These are phyloP conservation scores for Sialis fuliginosa DNA, from an alignment of 2,888 invertebrate genomes.

Conservation along the genomic window DNA sequence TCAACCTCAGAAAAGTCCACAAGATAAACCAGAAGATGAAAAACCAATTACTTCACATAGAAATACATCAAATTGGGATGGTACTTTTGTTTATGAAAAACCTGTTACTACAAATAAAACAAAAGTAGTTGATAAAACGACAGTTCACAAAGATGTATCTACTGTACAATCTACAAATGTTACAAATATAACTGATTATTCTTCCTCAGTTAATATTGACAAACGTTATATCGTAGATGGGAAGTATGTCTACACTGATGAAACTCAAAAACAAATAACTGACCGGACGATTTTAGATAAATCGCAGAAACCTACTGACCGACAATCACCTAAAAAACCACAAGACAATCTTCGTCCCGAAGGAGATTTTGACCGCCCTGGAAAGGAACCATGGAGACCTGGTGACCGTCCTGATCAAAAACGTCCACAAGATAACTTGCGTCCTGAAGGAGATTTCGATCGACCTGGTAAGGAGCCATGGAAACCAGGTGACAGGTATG, in stretches of 20 bases:
- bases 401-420: conserved; percentile 26
- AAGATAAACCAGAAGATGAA: background rate
- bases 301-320: conserved; percentile 36
- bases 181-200: background rate
- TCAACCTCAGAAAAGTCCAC: background rate
- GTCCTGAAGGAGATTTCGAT: conserved; percentile 31
- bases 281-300: conserved; percentile 31
- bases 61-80: conserved; percentile 11
- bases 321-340: conserved; percentile 20
- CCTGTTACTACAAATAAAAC: conserved; percentile 8
- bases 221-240: background rate
- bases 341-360: conserved; percentile 31
- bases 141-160: background rate
- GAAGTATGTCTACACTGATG: background rate
- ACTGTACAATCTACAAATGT: background rate
- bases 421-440: conserved; percentile 28
- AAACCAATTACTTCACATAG: background rate
- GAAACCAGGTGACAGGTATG: conserved; percentile 21
- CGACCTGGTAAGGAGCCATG: conserved; percentile 26
- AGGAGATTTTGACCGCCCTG: conserved; percentile 29
- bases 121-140: background rate
- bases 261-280: conserved; percentile 22
- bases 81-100: conserved; percentile 11
- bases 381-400: conserved; percentile 26
- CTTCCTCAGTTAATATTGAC: background rate